Base-by-base conservation (phyloP, 2,113 vertebrate species). In the Hippocampus zosterae region DNA sequence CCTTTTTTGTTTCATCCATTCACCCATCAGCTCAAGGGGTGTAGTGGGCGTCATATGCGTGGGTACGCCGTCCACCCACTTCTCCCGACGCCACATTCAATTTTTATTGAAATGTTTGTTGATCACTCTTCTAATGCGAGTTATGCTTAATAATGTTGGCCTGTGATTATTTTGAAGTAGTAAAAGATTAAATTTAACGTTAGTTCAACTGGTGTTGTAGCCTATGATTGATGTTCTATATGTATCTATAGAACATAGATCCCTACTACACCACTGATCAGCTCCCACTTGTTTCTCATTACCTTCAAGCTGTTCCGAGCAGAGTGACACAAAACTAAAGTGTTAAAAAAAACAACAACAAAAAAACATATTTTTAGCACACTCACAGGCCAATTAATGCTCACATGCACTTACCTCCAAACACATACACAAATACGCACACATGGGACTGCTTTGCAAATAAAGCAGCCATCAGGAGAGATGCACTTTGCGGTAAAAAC, bases 281-380 rank as follows among this genome's bases (percentile, higher is more conserved):
- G 21, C 68, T 15, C 59, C 1, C 68, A 69, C 48, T 53, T 11
- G 25, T 27, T 37, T 15, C 2, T 1, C 16, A 37, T 7, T 60
- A 70, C 41, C 84, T 75, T 53, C n/a, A 15, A 81, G 87, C 79
- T 74, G 76, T 85, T 87, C 84, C 80, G 82, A 86, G 74, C 44
- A 84, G 79, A 83, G 53, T 83, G 82, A 81, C 82, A 84, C 77
- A 68, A 27, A 2, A 27, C 25, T 27, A 27, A 27, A 27, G 25
- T 27, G 25, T 27, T 27, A 87, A 75, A 85, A 82, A 83, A 83
- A 86, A 84, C 68, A 63, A 33, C 46, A 67, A 72, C 75, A 84
- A 12, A 74, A 75, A 77, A 70, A 81, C 74, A 50, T 87, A 81
- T 87, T 84, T 84, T 84, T 83, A 83, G 84, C 52, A 18, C 68